Conservation (phyloP, 2,797 vertebrate species). For the Sebastes vulpes region DNA sequence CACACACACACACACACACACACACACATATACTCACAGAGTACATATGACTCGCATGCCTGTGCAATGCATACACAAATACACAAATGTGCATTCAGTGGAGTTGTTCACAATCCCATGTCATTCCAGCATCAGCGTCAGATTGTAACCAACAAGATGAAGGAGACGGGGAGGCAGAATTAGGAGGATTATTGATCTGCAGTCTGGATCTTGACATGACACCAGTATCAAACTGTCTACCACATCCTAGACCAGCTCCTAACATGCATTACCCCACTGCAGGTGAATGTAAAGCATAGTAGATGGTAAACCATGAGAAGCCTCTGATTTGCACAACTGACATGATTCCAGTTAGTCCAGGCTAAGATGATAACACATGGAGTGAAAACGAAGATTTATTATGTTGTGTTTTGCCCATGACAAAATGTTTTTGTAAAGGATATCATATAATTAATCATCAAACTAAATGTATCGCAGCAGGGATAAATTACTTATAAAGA, state of each 20-base stretch:
- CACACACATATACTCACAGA: not conserved
- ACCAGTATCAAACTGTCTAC: slow-evolving; percentile 25
- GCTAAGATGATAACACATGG: not conserved
- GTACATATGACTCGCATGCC: slow-evolving; percentile 5
- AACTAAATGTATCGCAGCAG: not conserved
- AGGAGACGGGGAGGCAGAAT: not conserved
- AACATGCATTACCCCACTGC: not conserved
- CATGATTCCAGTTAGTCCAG: not conserved
- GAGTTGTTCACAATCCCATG: not conserved
- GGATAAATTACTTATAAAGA: not conserved
- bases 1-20: slow-evolving; percentile 8
- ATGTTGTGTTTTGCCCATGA: not conserved
- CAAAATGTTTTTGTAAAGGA: not conserved
- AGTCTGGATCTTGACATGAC: slow-evolving; percentile 9
- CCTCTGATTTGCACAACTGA: not conserved
- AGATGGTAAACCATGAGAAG: not conserved
- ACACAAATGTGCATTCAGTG: slow-evolving; percentile 7
- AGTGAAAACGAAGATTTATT: slow-evolving; percentile 7
- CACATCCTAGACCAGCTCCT: not conserved
- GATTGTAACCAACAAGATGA: not conserved
- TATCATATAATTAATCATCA: not conserved
- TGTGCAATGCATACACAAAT: slow-evolving; percentile 20
- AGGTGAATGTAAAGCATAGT: not conserved
- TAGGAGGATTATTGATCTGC: not conserved
- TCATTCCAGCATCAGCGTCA: not conserved